Evolutionary conservation across 1,140 invertebrate species (phyloP), one percentile per base, ranked within the genome.

Genomic region (Drosophila tristis): DNA sequence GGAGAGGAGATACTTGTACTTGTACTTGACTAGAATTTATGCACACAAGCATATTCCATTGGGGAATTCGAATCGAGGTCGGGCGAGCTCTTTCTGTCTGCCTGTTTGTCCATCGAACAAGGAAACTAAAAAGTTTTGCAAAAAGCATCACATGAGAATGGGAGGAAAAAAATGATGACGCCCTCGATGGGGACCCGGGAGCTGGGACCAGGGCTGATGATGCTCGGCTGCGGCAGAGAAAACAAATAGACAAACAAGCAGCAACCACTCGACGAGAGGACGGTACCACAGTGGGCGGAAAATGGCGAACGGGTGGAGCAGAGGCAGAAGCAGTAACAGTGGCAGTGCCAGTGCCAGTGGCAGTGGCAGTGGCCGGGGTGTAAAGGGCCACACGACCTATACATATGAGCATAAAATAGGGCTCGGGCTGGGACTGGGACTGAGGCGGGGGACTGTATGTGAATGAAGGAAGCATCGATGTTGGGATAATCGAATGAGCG

Each of bases 101-200:
- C 49, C 57, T 78, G 74, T 81, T 81, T 87, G 70, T 78, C 67
- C 74, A 80, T 74, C 71, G 86, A 80, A 77, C 80, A 86, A 80
- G 63, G 76, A 81, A 76, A 70, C 74, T 82, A 78, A 86, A 87
- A 87, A 86, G 78, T 80, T 86, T 86, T 58, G 61, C 82, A 78
- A 87, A 82, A 87, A 74, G 70, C 64, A 71, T 54, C 54, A 56
- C 56, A 84, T 45, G 58, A 39, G 45, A 47, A 54, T 47, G 68
- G 47, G 44, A 54, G 85, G 16, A 42, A 68, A 31, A 61, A 82
- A 82, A 74, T 84, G 80, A 84, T 84, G 80, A 84, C 80, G 75
- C 77, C 71, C 74, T 71, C 64, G 78, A 74, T 78, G 49, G 15
- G 26, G 45, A 76, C 55, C n/a, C 35, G 71, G 72, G 60, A 23